Evolutionary conservation across 2,113 vertebrate genomes (phyloP), one percentile per base, ranked within the genome.

Genomic region (Gobio gobio): DNA sequence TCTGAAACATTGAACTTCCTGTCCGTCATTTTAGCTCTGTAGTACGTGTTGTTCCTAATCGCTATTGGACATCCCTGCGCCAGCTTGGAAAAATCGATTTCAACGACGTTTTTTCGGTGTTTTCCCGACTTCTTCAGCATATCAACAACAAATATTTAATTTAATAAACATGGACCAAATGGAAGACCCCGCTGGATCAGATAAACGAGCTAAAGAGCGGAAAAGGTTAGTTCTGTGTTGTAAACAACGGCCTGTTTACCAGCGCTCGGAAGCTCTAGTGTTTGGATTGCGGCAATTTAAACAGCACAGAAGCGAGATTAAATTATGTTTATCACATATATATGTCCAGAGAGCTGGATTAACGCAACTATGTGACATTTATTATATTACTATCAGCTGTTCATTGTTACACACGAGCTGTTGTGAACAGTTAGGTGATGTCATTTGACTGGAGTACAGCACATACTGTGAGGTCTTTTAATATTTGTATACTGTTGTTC

Each of bases 201-300:
- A 83, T 26, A 83, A 83, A 83, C 66, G 81, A 83, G 81, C 81
- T 83, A 83, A 20, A 83, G 81, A 54, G 33, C 64, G 81, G 33
- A 83, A 83, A 83, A 72, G 81, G 81, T 83, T 14, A 0, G 81
- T 12, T 83, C 1, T 18, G 29, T 83, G 12, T 58, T 56, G 81
- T 83, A 83, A 83, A 83, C 81, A 83, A 72, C 45, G 66, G 66
- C 66, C 81, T 72, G 49, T 83, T 72, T 58, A 40, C 4, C 49
- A 56, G 29, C 18, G 45, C 40, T 51, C 1, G 45, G 76, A 51
- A 22, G 45, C 81, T 72, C 18, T 72, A 36, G 10, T 36, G 24
- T 51, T 72, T 72, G 13, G 33, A 72, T 45, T 18, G 49, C 49
- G 56, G 66, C 47, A 22, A 26, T 54, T 54, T 82, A 36, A 54